Conservation (phyloP, 1,140 invertebrate species). For the Coelopa frigida region DNA sequence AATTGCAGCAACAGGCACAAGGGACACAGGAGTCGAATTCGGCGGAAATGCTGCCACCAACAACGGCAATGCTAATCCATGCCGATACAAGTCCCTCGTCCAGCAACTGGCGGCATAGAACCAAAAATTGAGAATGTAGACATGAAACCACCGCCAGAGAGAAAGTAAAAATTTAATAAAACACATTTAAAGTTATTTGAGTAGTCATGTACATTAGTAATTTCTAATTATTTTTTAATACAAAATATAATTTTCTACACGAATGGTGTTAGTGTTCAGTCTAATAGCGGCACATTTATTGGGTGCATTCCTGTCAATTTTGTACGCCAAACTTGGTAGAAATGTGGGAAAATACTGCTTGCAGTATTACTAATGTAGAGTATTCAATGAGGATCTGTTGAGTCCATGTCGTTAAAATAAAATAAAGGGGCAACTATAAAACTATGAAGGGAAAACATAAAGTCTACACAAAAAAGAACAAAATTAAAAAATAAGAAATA, state of each 20-base stretch:
- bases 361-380: too few relatives aligned
- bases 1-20: slow-evolving; percentile 16
- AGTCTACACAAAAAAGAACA: too few relatives aligned
- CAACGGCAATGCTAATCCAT: slow-evolving; percentile 1
- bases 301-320: background rate
- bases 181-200: too few relatives aligned
- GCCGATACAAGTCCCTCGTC: slow-evolving; percentile 9
- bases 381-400: too few relatives aligned
- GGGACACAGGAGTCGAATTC: slow-evolving; percentile 30
- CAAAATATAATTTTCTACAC: background rate
- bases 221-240: background rate
- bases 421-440: too few relatives aligned
- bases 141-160: slow-evolving; percentile 83
- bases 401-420: too few relatives aligned
- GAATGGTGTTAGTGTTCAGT: background rate
- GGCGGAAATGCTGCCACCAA: too few relatives aligned
- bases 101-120: slow-evolving; percentile 41
- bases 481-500: too few relatives aligned
- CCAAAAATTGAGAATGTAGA: slow-evolving; percentile 64
- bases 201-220: too few relatives aligned
- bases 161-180: slow-evolving; percentile 66
- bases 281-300: background rate
- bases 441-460: too few relatives aligned
- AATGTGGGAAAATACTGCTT: too few relatives aligned
- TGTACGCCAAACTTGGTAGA: too few relatives aligned